Conservation (phyloP, 2,888 invertebrate genomes). For the Eupithecia abbreviata region DNA sequence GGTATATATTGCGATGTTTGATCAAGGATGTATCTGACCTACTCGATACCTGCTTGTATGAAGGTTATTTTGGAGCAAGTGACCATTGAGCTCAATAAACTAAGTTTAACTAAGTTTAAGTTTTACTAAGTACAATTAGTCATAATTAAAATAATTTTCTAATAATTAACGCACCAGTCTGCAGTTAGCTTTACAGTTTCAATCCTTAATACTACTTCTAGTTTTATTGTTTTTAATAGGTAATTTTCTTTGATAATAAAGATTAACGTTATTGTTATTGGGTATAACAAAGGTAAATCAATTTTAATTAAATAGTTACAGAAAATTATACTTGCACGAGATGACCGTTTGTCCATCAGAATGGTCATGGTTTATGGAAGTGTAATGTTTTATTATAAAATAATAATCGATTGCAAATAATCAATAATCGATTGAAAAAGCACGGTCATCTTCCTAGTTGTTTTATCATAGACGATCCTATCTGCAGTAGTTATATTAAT, state of each 20-base stretch:
- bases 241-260: background rate
- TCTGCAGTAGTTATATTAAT: background rate
- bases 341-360: background rate
- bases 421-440: background rate
- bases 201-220: background rate
- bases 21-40: background rate
- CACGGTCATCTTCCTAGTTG: background rate
- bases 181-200: background rate
- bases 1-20: constrained; percentile 1
- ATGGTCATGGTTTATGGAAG: background rate
- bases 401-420: background rate
- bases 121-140: background rate
- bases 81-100: background rate
- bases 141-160: background rate
- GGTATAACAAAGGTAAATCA: background rate
- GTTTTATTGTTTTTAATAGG: background rate
- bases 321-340: background rate
- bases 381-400: background rate
- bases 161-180: background rate
- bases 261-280: background rate
- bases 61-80: background rate
- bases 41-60: background rate
- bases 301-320: background rate
- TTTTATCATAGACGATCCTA: background rate
- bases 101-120: too few species aligned